A percentile compares a stretch with the other conserved stretches of the same genome.
These are phyloP conservation scores for Acanthopagrus latus DNA, from an alignment of 2,797 vertebrate genomes.

Conservation along the genomic window DNA sequence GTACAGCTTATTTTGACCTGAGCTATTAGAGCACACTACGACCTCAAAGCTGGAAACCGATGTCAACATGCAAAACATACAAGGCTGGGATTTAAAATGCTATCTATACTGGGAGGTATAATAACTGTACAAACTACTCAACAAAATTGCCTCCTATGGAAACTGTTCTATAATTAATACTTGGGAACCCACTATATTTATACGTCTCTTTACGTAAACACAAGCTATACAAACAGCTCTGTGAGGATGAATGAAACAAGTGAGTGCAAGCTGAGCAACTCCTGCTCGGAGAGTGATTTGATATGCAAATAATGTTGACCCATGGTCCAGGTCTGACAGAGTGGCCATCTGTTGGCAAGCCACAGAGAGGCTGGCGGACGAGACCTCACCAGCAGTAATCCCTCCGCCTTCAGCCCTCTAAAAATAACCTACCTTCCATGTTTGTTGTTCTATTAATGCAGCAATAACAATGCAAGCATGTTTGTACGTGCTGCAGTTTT, in stretches of 20 bases:
- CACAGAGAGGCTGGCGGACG: constrained; percentile 56
- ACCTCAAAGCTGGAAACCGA: constrained; percentile 8
- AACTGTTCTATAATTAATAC: constrained; percentile 3
- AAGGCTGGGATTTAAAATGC: neutral
- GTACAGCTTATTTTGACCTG: constrained; percentile 8
- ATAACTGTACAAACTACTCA: neutral
- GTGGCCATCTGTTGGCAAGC: constrained; percentile 78
- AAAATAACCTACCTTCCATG: constrained; percentile 56
- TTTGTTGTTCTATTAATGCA: constrained; percentile 35
- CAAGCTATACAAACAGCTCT: constrained; percentile 18
- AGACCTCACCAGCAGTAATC: constrained; percentile 63
- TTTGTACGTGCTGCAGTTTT: constrained; percentile 5
- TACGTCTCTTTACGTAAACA: neutral
- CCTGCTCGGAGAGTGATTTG: constrained; percentile 67
- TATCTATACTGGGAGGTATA: neutral
- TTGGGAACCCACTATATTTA: neutral
- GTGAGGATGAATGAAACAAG: constrained; percentile 54
- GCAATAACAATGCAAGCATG: constrained; percentile 23
- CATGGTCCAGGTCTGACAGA: constrained; percentile 68
- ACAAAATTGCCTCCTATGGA: neutral
- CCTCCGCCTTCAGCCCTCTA: constrained; percentile 52
- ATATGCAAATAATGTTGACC: constrained; percentile 81
- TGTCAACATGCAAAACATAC: constrained; percentile 13
- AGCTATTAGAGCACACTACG: neutral
- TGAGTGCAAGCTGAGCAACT: constrained; percentile 64